These are phyloP conservation scores for Urophycis tenuis DNA, from an alignment of 2,797 vertebrate species.

Conservation along the genomic window DNA sequence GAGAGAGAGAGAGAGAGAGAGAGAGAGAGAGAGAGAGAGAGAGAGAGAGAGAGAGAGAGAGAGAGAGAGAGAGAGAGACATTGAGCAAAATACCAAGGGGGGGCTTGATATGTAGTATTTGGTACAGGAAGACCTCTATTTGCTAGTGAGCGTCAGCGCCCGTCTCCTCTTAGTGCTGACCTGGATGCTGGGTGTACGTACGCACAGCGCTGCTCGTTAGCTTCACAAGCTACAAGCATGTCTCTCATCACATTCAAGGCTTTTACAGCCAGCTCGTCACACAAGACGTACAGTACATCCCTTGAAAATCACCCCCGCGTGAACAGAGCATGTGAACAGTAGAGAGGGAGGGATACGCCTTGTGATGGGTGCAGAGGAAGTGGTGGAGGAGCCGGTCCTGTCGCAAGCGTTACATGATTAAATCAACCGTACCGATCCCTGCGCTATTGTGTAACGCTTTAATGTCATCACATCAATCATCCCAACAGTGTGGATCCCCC, in stretches of 20 bases:
- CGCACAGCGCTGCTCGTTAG: neutral
- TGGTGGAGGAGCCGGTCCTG: constrained; percentile 16
- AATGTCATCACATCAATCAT: neutral
- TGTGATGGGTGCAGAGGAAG: constrained; percentile 31
- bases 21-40: neutral
- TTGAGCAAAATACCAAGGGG: constrained; percentile 34
- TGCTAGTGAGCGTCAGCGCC: constrained; percentile 35
- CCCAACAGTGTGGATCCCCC: neutral
- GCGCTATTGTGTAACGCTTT: neutral
- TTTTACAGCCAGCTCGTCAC: constrained; percentile 24
- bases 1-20: neutral
- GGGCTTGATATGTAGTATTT: constrained; percentile 24
- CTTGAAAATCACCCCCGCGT: no score
- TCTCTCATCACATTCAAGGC: constrained; percentile 12
- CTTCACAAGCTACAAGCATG: neutral
- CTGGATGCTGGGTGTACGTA: constrained; percentile 26
- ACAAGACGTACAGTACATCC: no score
- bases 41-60: neutral
- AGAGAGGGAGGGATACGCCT: constrained; percentile 31
- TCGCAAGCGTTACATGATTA: neutral
- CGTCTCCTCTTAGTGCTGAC: constrained; percentile 42
- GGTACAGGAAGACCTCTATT: constrained; percentile 32
- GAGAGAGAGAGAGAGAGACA: constrained; percentile 5
- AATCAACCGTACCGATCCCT: neutral
- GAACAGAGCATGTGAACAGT: constrained; percentile 13